Base-by-base conservation (phyloP, 2,113 vertebrate genomes). In the Peromyscus californicus region DNA sequence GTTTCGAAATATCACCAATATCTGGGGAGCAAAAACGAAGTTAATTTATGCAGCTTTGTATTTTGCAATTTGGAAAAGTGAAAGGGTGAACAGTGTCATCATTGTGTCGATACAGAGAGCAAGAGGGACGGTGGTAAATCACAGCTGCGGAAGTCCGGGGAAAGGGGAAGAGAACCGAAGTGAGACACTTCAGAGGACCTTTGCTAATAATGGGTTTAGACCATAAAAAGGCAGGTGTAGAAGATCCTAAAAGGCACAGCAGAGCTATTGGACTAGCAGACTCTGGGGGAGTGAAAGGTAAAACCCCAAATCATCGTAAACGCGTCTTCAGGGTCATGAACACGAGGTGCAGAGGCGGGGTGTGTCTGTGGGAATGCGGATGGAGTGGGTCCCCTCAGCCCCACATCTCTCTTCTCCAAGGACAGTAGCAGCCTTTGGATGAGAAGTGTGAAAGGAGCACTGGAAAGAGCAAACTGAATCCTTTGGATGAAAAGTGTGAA, bases 1-100 rank as follows among this genome's bases (percentile, higher is more conserved):
- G 93, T 99, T 99, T 98, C 98, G 59, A 98, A 99, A 99, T 85
- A 99, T 94, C 88, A 99, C 98, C 96, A 99, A 11, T 88, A 98
- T 99, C 99, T 99, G 97, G 17, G 92, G 51, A 45, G 70, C 90
- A 19, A 95, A 78, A 97, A 96, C 90, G 4, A 93, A 45, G 63
- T 95, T 75, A 96, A 91, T 54, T 94, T 69, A 90, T 36, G 96
- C 48, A 97, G 7, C 78, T 94, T 78, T 61, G 31, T 98, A 97
- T 96, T 98, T 98, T 1, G 93, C 90, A 95, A 94, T 98, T 90
- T 98, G 98, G 72, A 74, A 87, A 12, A 86, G 76, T 96, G 97
- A 98, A 83, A 97, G 86, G 0, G 72, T 2, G 0, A 85, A 15
- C 7, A 69, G 26, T 26, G 24, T 54, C 42, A 9, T 33, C 42